Evolutionary conservation across 1,140 invertebrate species (phyloP).

Genomic region (Zaprionus taronus): DNA sequence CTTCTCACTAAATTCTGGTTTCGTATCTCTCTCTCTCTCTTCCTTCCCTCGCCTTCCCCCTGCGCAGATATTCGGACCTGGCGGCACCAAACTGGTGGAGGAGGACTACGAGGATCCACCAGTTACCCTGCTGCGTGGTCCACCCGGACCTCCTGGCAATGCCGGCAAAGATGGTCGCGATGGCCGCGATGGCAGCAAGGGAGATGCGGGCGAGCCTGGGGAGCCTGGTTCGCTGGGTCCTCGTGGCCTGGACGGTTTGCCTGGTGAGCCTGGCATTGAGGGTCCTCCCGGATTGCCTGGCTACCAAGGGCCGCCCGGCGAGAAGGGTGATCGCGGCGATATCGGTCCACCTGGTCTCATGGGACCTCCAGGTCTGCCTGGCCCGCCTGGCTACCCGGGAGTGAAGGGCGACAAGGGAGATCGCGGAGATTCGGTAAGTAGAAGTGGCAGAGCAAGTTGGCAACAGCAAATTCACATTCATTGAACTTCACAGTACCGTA

Average conservation of each 20-base stretch:
- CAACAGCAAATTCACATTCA: neutral
- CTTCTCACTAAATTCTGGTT: constrained; percentile 69
- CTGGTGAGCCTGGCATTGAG: constrained; percentile 83
- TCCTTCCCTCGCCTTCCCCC: constrained; percentile 6
- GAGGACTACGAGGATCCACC: constrained; percentile 84
- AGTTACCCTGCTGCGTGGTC: constrained; percentile 84
- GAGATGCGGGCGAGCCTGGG: constrained; percentile 92
- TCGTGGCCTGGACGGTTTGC: constrained; percentile 80
- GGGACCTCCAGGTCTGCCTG: constrained; percentile 90
- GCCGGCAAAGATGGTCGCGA: constrained; percentile 87
- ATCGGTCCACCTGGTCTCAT: constrained; percentile 94
- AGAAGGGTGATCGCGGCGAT: constrained; percentile 95
- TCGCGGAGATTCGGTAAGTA: constrained; percentile 95
- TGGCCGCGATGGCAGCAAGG: constrained; percentile 85
- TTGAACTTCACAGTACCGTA: constrained; percentile 91
- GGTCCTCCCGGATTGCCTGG: constrained; percentile 89
- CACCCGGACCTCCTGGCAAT: constrained; percentile 86
- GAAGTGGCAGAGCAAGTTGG: neutral
- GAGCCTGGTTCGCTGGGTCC: constrained; percentile 94
- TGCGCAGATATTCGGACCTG: constrained; percentile 80
- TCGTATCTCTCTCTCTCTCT: constrained; percentile 30
- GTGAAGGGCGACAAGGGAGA: constrained; percentile 95
- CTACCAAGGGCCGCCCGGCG: constrained; percentile 92
- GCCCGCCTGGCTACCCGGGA: constrained; percentile 93
- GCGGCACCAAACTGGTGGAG: constrained; percentile 77